Evolutionary conservation across 1,140 invertebrate species (phyloP).

Genomic region (Cotesia glomerata): DNA sequence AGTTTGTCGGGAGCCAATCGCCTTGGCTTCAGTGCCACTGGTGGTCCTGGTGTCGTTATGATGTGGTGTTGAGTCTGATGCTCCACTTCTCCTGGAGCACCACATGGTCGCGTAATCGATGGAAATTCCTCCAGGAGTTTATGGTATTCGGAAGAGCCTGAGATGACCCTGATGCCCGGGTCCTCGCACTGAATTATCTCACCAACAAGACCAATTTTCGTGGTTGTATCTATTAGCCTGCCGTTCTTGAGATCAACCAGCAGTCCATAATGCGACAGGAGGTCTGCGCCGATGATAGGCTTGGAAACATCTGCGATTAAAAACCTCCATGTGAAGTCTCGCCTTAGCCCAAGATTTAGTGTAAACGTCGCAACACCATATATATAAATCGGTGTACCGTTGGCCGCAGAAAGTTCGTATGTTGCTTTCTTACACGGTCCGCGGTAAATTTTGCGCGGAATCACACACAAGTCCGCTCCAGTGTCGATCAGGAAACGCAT

Average conservation of each 20-base stretch:
- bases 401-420: conserved; percentile 35
- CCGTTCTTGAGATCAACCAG: conserved; percentile 46
- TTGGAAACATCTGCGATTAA: conserved; percentile 52
- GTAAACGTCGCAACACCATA: conserved; percentile 44
- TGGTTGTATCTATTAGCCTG: conserved; percentile 44
- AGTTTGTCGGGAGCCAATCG: conserved; percentile 46
- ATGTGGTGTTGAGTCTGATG: conserved; percentile 31
- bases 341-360: conserved; percentile 37
- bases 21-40: conserved; percentile 45
- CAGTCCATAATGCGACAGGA: conserved; percentile 47
- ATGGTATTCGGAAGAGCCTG: neutral
- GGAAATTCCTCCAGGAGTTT: conserved; percentile 11
- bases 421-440: conserved; percentile 20
- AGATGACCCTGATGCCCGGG: conserved; percentile 1
- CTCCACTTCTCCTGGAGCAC: neutral
- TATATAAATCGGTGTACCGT: conserved; percentile 42
- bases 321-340: conserved; percentile 54
- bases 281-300: conserved; percentile 58
- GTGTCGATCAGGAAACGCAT: conserved; percentile 44
- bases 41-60: conserved; percentile 45
- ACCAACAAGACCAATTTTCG: conserved; percentile 17
- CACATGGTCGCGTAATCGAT: conserved; percentile 21
- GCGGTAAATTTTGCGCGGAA: conserved; percentile 24
- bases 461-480: conserved; percentile 46
- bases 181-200: neutral